These are phyloP conservation scores for Tipula vernalis DNA, from an alignment of 2,888 invertebrate species.

Conservation along the genomic window DNA sequence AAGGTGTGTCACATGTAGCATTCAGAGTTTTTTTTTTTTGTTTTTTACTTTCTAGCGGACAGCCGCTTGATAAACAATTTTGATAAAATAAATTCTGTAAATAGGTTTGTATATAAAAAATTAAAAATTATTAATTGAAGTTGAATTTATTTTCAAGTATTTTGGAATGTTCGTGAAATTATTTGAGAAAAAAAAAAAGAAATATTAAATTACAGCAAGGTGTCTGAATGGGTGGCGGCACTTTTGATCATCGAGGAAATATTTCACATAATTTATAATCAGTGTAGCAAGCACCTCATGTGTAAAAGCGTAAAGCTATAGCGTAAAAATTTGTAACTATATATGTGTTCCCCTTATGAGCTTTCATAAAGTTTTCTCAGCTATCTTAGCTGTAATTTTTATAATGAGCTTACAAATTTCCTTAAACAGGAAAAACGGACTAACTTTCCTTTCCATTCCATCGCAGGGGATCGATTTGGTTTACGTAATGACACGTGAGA, in stretches of 20 bases:
- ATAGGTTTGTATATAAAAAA: not conserved
- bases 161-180: not conserved
- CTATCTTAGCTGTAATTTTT: too few species aligned
- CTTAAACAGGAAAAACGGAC: too few species aligned
- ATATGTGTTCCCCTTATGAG: too few species aligned
- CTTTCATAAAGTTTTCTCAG: too few species aligned
- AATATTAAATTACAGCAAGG: not conserved
- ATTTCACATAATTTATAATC: not conserved
- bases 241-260: not conserved
- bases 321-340: too few species aligned
- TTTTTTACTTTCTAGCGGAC: not conserved
- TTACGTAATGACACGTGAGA: too few species aligned
- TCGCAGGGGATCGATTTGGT: too few species aligned
- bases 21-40: too few species aligned
- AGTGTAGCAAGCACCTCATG: too few species aligned
- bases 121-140: not conserved
- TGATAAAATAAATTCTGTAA: not conserved
- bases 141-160: not conserved
- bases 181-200: not conserved
- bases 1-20: not conserved
- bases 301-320: too few species aligned
- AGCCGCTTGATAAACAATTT: not conserved
- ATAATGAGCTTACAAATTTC: too few species aligned
- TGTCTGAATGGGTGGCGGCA: not conserved
- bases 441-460: too few species aligned